Conservation (phyloP, 1,140 invertebrate genomes). For the Monomorium pharaonis region DNA sequence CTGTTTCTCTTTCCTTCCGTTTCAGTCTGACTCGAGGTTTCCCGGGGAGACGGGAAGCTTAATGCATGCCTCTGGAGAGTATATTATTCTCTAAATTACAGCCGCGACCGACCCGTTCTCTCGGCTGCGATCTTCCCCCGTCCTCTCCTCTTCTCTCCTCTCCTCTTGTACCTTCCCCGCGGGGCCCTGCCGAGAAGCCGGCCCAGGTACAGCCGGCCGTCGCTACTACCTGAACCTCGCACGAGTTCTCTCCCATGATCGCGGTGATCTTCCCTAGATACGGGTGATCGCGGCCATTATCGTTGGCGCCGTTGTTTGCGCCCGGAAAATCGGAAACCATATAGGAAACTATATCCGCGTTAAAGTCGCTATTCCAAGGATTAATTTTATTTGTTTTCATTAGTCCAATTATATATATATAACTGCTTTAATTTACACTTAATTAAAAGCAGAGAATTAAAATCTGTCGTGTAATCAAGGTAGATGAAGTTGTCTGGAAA, state of each 20-base stretch:
- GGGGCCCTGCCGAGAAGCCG: slow-evolving; percentile 21
- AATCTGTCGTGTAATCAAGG: not conserved
- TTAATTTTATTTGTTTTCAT: not conserved
- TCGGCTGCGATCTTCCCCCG: not conserved
- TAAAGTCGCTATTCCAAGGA: not conserved
- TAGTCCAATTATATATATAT: not conserved
- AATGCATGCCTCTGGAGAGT: slow-evolving; percentile 53
- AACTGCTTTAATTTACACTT: not conserved
- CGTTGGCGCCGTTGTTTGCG: slow-evolving; percentile 53
- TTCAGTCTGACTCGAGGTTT: slow-evolving; percentile 19
- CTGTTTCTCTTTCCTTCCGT: not conserved
- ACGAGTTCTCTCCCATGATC: slow-evolving; percentile 48
- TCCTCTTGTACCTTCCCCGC: not conserved
- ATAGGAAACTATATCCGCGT: not conserved
- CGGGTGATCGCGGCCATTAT: slow-evolving; percentile 38
- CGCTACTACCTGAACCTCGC: slow-evolving; percentile 53
- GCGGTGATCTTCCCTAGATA: slow-evolving; percentile 36
- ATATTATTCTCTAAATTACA: slow-evolving; percentile 60
- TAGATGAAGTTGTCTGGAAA: not conserved
- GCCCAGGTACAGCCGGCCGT: slow-evolving; percentile 3
- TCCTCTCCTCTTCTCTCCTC: not conserved
- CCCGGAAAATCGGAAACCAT: slow-evolving; percentile 31
- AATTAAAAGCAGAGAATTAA: not conserved
- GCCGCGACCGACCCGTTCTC: slow-evolving; percentile 47
- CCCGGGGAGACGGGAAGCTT: slow-evolving; percentile 51